Conservation (phyloP, 2,113 vertebrate genomes). For the Zosterops pallidus region DNA sequence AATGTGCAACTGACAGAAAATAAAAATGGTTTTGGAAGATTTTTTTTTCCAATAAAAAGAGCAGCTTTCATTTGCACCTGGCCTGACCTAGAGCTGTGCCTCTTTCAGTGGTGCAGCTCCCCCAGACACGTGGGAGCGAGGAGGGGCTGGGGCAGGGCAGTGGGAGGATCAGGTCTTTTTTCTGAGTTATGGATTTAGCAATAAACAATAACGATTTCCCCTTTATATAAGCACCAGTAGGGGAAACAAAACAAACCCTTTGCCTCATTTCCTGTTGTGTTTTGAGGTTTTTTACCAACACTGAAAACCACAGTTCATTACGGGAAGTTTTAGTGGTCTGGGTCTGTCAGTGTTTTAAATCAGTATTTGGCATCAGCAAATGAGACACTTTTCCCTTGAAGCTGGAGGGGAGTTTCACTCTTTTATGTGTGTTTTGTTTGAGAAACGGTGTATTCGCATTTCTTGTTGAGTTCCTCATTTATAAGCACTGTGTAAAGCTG, state of each 20-base stretch:
- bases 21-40: background rate
- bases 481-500: background rate
- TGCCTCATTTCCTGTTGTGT: slow-evolving; percentile 71
- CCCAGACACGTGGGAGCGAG: accelerated
- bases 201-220: slow-evolving; percentile 3
- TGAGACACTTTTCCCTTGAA: slow-evolving; percentile 59
- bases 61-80: background rate
- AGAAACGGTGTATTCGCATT: background rate
- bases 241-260: slow-evolving; percentile 43
- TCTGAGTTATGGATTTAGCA: slow-evolving; percentile 17
- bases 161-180: background rate
- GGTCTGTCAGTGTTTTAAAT: slow-evolving; percentile 51
- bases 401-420: slow-evolving; percentile 48
- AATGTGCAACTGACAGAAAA: background rate
- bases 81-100: background rate
- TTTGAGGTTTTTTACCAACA: slow-evolving; percentile 71
- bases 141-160: background rate
- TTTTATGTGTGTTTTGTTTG: slow-evolving; percentile 21
- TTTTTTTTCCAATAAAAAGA: background rate
- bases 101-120: background rate
- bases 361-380: slow-evolving; percentile 46
- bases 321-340: slow-evolving; percentile 70
- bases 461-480: slow-evolving; percentile 23
- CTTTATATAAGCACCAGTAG: slow-evolving; percentile 1
- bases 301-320: slow-evolving; percentile 66